Evolutionary conservation across 2,797 vertebrate species (phyloP).

Genomic region (Argya squamiceps): DNA sequence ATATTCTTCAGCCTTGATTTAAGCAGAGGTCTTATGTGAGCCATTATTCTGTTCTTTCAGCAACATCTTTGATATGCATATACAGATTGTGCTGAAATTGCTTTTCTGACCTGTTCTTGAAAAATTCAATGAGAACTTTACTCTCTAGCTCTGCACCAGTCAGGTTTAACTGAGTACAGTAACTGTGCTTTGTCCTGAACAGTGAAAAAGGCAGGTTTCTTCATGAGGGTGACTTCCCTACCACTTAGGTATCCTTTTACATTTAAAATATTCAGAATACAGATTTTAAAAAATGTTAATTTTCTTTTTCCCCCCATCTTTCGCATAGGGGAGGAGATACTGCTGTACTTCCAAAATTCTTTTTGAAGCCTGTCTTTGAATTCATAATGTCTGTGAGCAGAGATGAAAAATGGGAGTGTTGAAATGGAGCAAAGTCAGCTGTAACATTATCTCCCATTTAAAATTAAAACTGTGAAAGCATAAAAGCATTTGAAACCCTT

Average conservation of each 20-base stretch:
- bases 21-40: neutral
- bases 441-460: neutral
- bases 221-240: neutral
- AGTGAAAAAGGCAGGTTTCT: neutral
- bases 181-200: neutral
- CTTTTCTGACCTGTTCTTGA: neutral
- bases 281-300: neutral
- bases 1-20: neutral
- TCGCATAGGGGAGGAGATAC: neutral
- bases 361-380: neutral
- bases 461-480: neutral
- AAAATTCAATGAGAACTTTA: neutral
- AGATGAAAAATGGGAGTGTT: neutral
- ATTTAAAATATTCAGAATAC: neutral
- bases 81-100: neutral
- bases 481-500: neutral
- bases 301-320: neutral
- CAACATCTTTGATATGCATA: neutral
- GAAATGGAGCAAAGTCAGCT: neutral
- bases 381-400: neutral
- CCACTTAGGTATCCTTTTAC: neutral
- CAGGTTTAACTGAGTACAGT: neutral
- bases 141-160: neutral
- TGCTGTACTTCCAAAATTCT: neutral
- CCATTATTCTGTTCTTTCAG: neutral